Percentiles rank a stretch among this genome's conserved stretches.
Evolutionary conservation across 1,140 invertebrate genomes (phyloP).

Genomic region (Triops longicaudatus): DNA sequence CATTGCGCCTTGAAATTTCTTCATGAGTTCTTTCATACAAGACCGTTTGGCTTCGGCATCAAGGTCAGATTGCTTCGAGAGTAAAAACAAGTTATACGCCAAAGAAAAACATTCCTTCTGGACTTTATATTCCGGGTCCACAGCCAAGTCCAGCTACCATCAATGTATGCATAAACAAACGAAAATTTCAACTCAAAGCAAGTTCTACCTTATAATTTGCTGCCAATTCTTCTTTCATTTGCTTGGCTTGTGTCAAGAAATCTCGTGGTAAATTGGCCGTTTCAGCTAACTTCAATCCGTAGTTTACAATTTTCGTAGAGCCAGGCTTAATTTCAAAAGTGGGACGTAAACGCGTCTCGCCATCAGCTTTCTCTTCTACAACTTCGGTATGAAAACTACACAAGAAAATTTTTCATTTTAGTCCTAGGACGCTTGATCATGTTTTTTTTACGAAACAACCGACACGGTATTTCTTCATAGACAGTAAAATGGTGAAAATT

Average conservation of each 20-base stretch:
- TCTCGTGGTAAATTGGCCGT: neutral
- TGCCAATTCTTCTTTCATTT: neutral
- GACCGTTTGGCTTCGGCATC: neutral
- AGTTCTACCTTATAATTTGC: slow-evolving; percentile 18
- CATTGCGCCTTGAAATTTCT: neutral
- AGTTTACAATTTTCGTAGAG: slow-evolving; percentile 38
- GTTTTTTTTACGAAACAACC: slow-evolving; percentile 32
- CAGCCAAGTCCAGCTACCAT: neutral
- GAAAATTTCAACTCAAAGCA: neutral
- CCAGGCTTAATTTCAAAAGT: slow-evolving; percentile 38
- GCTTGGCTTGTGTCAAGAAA: neutral
- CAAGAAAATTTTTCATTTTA: slow-evolving; percentile 30
- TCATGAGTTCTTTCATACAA: neutral
- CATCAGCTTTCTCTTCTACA: slow-evolving; percentile 30
- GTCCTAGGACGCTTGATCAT: slow-evolving; percentile 36
- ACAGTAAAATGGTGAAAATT: slow-evolving; percentile 35
- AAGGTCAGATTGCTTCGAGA: neutral
- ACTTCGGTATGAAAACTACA: slow-evolving; percentile 42
- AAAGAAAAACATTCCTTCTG: neutral
- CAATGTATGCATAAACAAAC: neutral
- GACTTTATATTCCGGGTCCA: neutral
- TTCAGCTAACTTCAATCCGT: slow-evolving; percentile 37
- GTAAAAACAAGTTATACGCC: neutral
- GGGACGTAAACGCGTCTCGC: slow-evolving; percentile 41
- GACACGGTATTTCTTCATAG: neutral